phyloP scores from a whole-genome alignment of 2,888 invertebrate species.

The Harpalus rufipes region DNA sequence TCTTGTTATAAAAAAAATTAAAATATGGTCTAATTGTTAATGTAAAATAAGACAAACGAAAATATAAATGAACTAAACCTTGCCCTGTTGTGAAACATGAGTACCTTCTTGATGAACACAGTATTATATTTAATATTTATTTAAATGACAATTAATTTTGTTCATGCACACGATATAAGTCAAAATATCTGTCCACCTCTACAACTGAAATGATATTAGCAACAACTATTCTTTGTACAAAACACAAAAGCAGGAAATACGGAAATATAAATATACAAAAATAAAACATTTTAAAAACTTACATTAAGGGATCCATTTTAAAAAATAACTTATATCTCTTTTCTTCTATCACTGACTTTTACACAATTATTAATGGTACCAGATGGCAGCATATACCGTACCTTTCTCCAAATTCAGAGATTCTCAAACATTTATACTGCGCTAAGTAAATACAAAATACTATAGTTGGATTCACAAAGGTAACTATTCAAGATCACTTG shows the following conservation, averaged over 20 bases:
- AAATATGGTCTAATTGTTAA: slow-evolving; percentile 2
- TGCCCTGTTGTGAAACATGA: slow-evolving; percentile 67
- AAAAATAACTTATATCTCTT: background rate
- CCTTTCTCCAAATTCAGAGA: background rate
- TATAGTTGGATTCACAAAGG: too few relatives aligned
- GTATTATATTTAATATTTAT: slow-evolving; percentile 29
- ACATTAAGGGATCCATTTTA: background rate
- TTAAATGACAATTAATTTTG: slow-evolving; percentile 47
- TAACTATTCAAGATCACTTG: too few relatives aligned
- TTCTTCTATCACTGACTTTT: background rate
- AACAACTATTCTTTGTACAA: background rate
- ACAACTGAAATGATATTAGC: slow-evolving; percentile 38
- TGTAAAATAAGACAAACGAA: slow-evolving; percentile 14
- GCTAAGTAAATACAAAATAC: too few relatives aligned
- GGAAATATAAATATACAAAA: background rate
- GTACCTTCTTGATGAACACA: slow-evolving; percentile 56
- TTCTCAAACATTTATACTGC: background rate
- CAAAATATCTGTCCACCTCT: slow-evolving; percentile 7
- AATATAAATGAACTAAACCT: slow-evolving; percentile 62
- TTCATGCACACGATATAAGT: slow-evolving; percentile 21
- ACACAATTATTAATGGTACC: background rate
- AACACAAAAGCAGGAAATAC: background rate
- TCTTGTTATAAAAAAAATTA: slow-evolving; percentile 9
- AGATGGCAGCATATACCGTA: slow-evolving; percentile 16
- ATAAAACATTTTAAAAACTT: background rate